phyloP scores from a whole-genome alignment of 1,140 invertebrate genomes.

The Ctenoplectra terminalis region DNA sequence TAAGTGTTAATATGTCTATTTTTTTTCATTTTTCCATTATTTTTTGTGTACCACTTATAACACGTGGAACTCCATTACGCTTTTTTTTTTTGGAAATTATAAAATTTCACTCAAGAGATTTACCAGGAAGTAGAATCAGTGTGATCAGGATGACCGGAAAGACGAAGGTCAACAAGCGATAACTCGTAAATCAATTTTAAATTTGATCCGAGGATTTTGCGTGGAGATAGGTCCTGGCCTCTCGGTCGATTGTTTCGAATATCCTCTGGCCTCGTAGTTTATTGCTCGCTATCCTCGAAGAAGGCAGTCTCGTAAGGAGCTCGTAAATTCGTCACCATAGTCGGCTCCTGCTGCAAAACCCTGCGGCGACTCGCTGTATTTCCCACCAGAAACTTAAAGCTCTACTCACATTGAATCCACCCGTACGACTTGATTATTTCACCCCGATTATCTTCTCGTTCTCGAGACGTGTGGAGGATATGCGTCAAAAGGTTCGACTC shows the following conservation, averaged over 20 bases:
- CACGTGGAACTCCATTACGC: neutral
- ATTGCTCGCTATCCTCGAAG: constrained; percentile 63
- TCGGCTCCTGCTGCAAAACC: constrained; percentile 70
- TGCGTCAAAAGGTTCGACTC: neutral
- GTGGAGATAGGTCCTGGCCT: constrained; percentile 54
- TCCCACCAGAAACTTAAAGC: constrained; percentile 56
- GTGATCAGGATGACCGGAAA: neutral
- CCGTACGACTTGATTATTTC: constrained; percentile 35
- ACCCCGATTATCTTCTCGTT: neutral
- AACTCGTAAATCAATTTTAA: constrained; percentile 70
- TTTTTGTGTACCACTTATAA: too few relatives aligned
- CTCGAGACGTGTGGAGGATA: neutral
- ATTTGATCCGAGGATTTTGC: constrained; percentile 61
- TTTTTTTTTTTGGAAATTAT: too few relatives aligned
- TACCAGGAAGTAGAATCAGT: constrained; percentile 23
- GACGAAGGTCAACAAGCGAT: constrained; percentile 40
- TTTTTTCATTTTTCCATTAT: neutral
- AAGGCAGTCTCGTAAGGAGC: constrained; percentile 71
- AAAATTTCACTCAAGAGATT: neutral
- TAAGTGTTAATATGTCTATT: constrained; percentile 34
- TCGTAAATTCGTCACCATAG: constrained; percentile 77
- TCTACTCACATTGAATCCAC: constrained; percentile 41
- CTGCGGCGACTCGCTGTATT: constrained; percentile 55
- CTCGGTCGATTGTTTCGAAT: constrained; percentile 69
- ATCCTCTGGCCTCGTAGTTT: constrained; percentile 66